Conservation (phyloP, 1,140 invertebrate genomes). For the Nebria ingens region DNA sequence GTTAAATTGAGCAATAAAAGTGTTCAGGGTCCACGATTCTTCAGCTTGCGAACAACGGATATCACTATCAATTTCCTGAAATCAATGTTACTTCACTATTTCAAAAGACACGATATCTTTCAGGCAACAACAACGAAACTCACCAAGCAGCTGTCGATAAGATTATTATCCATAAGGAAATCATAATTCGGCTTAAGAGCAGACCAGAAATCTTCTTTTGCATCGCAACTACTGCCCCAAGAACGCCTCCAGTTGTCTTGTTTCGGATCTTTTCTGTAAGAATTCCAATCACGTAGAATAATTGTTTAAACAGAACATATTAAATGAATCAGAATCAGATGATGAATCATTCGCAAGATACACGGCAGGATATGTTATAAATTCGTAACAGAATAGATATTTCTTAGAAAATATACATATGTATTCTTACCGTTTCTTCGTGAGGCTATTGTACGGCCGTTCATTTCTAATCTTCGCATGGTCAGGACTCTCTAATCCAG, state of each 20-base stretch:
- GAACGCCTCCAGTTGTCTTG: slow-evolving; percentile 52
- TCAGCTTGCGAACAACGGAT: slow-evolving; percentile 53
- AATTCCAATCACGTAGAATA: background rate
- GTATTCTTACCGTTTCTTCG: slow-evolving; percentile 45
- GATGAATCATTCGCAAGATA: too few relatives aligned
- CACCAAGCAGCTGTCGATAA: slow-evolving; percentile 77
- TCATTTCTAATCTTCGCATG: slow-evolving; percentile 38
- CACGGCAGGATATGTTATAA: too few relatives aligned
- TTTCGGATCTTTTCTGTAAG: slow-evolving; percentile 40
- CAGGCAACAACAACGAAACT: slow-evolving; percentile 1
- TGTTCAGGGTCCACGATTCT: slow-evolving; percentile 59
- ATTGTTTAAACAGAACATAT: slow-evolving; percentile 13
- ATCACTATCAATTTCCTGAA: slow-evolving; percentile 70
- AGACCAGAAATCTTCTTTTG: slow-evolving; percentile 80
- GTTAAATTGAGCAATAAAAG: slow-evolving; percentile 68
- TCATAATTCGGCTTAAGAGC: slow-evolving; percentile 79
- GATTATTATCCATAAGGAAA: slow-evolving; percentile 88
- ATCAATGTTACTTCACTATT: slow-evolving; percentile 4
- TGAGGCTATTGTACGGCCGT: slow-evolving; percentile 56
- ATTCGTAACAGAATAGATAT: too few relatives aligned
- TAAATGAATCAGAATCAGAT: background rate
- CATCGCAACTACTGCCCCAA: slow-evolving; percentile 55
- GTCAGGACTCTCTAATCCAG: slow-evolving; percentile 37
- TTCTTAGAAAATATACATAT: too few relatives aligned
- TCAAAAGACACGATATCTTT: background rate